Evolutionary conservation across 1,140 invertebrate genomes (phyloP).

Genomic region (Drosophila novamexicana): DNA sequence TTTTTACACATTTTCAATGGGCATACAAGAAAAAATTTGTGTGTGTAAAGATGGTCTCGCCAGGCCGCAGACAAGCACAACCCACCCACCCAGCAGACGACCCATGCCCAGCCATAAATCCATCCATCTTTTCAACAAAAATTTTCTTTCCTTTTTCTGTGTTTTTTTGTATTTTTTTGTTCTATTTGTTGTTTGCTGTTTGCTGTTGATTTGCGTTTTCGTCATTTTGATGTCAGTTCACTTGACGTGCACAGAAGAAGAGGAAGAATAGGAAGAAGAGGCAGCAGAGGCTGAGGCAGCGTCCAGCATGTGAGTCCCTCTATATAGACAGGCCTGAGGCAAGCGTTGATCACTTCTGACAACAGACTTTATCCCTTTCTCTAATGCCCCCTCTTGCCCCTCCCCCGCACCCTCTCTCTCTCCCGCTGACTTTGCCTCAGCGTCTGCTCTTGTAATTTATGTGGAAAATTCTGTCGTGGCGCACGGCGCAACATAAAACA

Average conservation of each 20-base stretch:
- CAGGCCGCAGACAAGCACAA: conserved; percentile 49
- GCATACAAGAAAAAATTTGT: neutral
- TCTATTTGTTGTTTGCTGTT: conserved; percentile 56
- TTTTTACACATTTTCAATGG: too few relatives aligned
- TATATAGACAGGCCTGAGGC: conserved; percentile 49
- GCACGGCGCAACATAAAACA: conserved; percentile 71
- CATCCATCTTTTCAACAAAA: conserved; percentile 81
- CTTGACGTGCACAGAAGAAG: conserved; percentile 68
- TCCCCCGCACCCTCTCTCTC: neutral
- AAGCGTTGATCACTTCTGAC: conserved; percentile 80
- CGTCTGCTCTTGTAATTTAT: conserved; percentile 69
- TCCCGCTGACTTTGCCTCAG: neutral
- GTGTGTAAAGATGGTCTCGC: conserved; percentile 37
- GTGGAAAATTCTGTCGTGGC: conserved; percentile 68
- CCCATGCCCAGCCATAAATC: conserved; percentile 69
- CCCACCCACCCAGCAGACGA: conserved; percentile 33
- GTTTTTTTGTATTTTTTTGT: conserved; percentile 4
- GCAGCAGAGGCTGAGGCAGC: conserved; percentile 7
- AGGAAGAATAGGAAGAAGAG: conserved; percentile 29
- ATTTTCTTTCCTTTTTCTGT: conserved; percentile 9
- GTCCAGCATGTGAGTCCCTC: conserved; percentile 14
- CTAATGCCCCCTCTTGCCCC: neutral
- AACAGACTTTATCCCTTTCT: conserved; percentile 43
- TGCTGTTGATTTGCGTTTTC: conserved; percentile 83
- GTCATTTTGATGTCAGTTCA: conserved; percentile 81